These are phyloP conservation scores for Leptopilina syphax DNA, from an alignment of 2,888 invertebrate genomes.

Conservation along the genomic window DNA sequence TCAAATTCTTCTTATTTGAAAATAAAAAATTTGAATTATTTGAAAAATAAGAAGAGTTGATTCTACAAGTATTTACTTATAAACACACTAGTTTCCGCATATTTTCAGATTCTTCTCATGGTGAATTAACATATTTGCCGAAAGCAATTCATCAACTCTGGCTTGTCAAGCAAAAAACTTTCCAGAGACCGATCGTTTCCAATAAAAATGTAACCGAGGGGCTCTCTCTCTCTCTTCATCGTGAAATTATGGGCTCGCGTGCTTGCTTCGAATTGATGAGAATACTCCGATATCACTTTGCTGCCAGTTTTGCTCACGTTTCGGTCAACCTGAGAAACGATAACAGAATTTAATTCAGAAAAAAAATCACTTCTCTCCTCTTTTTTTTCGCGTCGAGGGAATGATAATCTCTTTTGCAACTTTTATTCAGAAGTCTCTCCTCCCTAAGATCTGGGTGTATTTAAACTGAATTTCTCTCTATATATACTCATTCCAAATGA, in stretches of 20 bases:
- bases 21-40: too few relatives aligned
- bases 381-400: background rate
- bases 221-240: background rate
- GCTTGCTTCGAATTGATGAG: slow-evolving; percentile 35
- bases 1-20: too few relatives aligned
- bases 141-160: slow-evolving; percentile 34
- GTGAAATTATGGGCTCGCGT: slow-evolving; percentile 41
- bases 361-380: background rate
- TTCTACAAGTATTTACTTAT: too few relatives aligned
- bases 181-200: slow-evolving; percentile 32
- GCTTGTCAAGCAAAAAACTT: slow-evolving; percentile 32
- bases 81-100: background rate
- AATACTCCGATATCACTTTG: slow-evolving; percentile 26
- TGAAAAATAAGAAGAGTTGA: too few relatives aligned
- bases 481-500: background rate
- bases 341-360: slow-evolving; percentile 2
- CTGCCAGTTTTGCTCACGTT: slow-evolving; percentile 32
- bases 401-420: slow-evolving; percentile 3
- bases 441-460: background rate
- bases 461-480: background rate
- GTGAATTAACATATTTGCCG: slow-evolving; percentile 23
- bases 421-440: slow-evolving; percentile 1
- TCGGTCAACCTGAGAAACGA: slow-evolving; percentile 24
- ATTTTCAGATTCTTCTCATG: too few relatives aligned
- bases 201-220: slow-evolving; percentile 36